Conservation (phyloP, 2,113 vertebrate species). For the Ifrita kowaldi region DNA sequence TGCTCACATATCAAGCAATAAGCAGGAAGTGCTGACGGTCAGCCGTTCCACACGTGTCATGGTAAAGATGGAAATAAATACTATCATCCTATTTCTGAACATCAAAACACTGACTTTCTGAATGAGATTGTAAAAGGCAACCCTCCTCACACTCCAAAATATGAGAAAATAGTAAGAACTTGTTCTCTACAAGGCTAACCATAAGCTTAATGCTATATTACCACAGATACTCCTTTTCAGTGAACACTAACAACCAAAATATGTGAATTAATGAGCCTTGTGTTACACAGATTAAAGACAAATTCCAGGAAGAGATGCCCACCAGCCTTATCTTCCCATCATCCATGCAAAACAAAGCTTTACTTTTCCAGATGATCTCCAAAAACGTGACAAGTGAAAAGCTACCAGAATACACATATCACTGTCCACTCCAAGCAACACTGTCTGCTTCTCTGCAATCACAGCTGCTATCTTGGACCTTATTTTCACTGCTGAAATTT, state of each 20-base stretch:
- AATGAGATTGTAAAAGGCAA: background rate
- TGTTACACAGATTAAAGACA: background rate
- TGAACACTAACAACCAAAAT: background rate
- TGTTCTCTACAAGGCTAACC: background rate
- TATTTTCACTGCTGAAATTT: background rate
- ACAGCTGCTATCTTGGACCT: background rate
- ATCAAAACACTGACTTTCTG: background rate
- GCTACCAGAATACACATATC: background rate
- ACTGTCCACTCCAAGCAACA: background rate
- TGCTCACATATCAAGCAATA: background rate
- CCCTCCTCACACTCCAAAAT: accelerated
- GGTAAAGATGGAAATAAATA: background rate
- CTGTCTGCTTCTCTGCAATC: background rate
- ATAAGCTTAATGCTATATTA: background rate
- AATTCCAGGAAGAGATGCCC: background rate
- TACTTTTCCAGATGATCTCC: background rate
- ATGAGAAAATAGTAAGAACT: background rate
- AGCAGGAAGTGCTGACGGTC: accelerated
- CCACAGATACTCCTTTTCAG: background rate
- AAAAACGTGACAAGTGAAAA: background rate
- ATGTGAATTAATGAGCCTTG: background rate
- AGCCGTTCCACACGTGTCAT: accelerated
- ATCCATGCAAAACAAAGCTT: background rate
- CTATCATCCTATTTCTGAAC: background rate
- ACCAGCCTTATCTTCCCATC: background rate